Conservation (phyloP, 2,888 invertebrate genomes). For the Eugnorisma glareosa region DNA sequence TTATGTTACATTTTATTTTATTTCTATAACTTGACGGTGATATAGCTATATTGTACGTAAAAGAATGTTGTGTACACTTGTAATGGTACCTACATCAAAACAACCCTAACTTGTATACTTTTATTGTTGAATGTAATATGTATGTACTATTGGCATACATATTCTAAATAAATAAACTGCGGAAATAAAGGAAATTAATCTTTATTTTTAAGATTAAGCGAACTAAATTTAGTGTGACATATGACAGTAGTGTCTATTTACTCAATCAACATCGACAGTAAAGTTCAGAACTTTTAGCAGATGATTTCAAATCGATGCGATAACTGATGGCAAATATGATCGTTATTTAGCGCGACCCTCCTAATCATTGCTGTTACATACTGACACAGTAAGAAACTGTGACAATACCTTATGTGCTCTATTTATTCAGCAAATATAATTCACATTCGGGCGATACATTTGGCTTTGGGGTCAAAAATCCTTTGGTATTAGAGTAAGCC, state of each 20-base stretch:
- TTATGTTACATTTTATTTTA: no score
- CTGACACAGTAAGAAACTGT: constrained; percentile 36
- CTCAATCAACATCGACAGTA: constrained; percentile 42
- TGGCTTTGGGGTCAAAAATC: not conserved
- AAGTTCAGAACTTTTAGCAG: constrained; percentile 65
- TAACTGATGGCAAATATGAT: constrained; percentile 71
- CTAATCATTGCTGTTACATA: constrained; percentile 61
- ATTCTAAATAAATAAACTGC: not conserved
- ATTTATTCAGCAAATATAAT: not conserved
- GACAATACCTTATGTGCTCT: constrained; percentile 22
- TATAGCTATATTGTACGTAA: no score
- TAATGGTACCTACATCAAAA: no score
- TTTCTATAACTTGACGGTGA: no score
- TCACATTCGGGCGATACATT: not conserved
- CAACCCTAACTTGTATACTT: no score
- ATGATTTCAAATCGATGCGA: constrained; percentile 62
- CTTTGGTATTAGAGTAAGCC: not conserved
- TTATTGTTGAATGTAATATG: no score
- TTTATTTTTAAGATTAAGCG: not conserved
- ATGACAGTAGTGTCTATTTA: constrained; percentile 24
- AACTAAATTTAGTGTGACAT: constrained; percentile 4
- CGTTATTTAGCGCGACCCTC: constrained; percentile 63
- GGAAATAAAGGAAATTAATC: not conserved
- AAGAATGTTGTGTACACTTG: no score
- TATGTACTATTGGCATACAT: no score